Evolutionary conservation across 2,113 vertebrate genomes (phyloP).

Genomic region (Ceratotherium simum): DNA sequence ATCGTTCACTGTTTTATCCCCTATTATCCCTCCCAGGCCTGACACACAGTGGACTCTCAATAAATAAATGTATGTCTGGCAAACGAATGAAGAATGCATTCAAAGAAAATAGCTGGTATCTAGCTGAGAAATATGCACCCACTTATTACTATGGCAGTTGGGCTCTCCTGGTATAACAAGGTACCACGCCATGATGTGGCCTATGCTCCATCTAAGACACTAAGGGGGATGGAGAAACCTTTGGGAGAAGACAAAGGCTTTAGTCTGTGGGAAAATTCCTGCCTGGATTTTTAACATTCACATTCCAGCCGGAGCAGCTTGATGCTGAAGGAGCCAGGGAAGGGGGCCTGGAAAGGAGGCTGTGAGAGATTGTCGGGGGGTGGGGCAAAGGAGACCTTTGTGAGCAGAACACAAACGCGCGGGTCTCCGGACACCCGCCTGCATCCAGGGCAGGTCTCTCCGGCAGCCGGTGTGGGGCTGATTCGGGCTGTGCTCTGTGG

Average conservation of each 20-base stretch:
- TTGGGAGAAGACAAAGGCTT: not conserved
- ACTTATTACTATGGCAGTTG: rapidly evolving
- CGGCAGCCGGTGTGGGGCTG: not conserved
- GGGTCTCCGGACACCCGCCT: rapidly evolving
- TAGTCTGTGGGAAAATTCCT: not conserved
- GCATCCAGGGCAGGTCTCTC: rapidly evolving
- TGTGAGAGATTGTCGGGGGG: not conserved
- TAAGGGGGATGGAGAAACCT: not conserved
- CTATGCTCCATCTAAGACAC: not conserved
- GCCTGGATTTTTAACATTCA: not conserved
- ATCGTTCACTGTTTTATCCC: not conserved
- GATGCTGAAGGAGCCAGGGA: not conserved
- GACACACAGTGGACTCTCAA: not conserved
- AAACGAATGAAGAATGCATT: not conserved
- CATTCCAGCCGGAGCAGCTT: not conserved
- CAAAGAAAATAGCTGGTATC: not conserved
- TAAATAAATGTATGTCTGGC: not conserved
- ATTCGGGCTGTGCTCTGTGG: rapidly evolving
- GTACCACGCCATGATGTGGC: rapidly evolving
- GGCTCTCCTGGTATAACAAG: rapidly evolving
- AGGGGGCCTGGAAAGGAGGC: rapidly evolving
- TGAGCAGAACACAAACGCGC: not conserved
- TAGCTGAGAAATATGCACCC: rapidly evolving
- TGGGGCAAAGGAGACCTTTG: not conserved
- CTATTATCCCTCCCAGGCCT: not conserved